phyloP scores from a whole-genome alignment of 2,113 vertebrate genomes.

The Cyanoramphus novaezelandiae region DNA sequence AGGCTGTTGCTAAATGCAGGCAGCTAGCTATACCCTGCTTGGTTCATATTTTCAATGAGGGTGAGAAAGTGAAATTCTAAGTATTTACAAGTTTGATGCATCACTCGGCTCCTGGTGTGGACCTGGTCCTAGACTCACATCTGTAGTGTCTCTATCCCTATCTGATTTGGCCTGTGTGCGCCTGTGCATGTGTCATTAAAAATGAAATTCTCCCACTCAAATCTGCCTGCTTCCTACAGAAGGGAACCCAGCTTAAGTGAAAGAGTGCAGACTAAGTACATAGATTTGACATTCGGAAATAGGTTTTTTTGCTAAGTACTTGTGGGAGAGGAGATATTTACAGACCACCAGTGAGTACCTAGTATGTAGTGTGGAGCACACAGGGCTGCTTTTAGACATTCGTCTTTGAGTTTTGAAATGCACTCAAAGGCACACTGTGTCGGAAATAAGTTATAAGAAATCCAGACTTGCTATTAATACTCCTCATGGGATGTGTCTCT shows the following conservation, averaged over 20 bases:
- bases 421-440: background rate
- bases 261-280: background rate
- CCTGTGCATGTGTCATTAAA: background rate
- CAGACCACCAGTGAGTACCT: background rate
- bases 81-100: background rate
- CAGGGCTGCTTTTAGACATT: background rate
- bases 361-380: background rate
- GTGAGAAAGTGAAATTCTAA: background rate
- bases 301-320: background rate
- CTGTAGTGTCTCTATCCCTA: rapidly evolving
- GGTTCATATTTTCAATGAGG: background rate
- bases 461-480: background rate
- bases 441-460: background rate
- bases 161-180: background rate
- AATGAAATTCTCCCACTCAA: background rate
- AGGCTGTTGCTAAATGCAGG: background rate
- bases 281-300: background rate
- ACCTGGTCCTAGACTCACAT: background rate
- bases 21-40: background rate
- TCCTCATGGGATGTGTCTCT: background rate
- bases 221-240: background rate
- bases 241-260: background rate
- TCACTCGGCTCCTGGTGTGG: background rate
- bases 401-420: background rate
- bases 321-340: background rate